phyloP scores from a whole-genome alignment of 1,140 invertebrate genomes.

The roundworm (Caenorhabditis elegans) region DNA sequence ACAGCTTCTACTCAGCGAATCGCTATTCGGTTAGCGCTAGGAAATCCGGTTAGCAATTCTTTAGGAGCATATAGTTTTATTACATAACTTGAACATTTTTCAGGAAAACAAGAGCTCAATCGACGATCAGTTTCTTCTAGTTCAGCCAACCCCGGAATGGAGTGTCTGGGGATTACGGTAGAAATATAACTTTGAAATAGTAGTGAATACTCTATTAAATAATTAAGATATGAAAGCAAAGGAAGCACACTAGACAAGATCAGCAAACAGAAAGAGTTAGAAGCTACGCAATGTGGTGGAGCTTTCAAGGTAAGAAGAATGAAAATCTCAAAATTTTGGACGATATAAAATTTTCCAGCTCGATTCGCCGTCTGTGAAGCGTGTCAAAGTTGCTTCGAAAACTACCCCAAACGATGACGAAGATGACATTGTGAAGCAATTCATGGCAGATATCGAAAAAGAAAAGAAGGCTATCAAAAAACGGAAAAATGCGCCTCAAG shows the following conservation, averaged over 20 bases:
- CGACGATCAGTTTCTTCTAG: conserved; percentile 39
- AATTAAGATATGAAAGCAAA: not conserved
- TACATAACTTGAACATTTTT: conserved; percentile 2
- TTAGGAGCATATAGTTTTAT: not conserved
- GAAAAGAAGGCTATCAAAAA: not conserved
- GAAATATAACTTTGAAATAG: no score
- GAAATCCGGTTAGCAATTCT: conserved; percentile 22
- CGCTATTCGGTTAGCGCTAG: conserved; percentile 35
- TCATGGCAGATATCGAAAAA: conserved; percentile 9
- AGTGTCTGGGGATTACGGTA: conserved; percentile 39
- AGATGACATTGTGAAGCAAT: not conserved
- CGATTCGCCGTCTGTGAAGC: not conserved
- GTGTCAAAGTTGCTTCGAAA: not conserved
- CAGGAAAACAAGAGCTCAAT: not conserved
- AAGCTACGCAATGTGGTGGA: not conserved
- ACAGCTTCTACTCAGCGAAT: not conserved
- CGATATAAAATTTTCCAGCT: not conserved
- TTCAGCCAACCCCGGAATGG: conserved; percentile 36
- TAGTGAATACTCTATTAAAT: no score
- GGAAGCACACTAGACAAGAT: not conserved
- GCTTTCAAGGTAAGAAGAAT: not conserved
- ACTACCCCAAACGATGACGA: not conserved
- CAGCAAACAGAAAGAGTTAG: not conserved
- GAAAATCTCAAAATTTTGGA: no score
- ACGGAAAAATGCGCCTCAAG: not conserved